Conservation (phyloP, 1,140 invertebrate genomes). For the Drosophila chauvacae region DNA sequence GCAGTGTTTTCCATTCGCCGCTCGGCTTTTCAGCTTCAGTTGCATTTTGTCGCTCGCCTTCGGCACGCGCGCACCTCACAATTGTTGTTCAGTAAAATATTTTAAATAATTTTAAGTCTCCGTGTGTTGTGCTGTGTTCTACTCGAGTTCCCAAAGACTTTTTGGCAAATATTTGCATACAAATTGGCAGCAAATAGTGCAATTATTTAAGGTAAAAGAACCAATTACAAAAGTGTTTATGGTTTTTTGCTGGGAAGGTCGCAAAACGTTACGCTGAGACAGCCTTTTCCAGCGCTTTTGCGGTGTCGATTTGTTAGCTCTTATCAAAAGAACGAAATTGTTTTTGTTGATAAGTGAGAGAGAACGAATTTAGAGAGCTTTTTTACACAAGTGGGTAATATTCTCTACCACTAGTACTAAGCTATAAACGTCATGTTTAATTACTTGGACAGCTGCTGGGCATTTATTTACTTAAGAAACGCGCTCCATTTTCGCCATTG, state of each 20-base stretch:
- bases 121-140: not conserved
- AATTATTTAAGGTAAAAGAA: constrained; percentile 33
- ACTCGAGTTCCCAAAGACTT: constrained; percentile 1
- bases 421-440: constrained; percentile 27
- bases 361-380: constrained; percentile 17
- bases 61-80: constrained; percentile 57
- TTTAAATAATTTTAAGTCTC: constrained; percentile 19
- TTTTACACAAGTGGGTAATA: constrained; percentile 10
- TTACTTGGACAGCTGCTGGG: constrained; percentile 40
- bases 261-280: constrained; percentile 36
- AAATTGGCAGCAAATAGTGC: constrained; percentile 33
- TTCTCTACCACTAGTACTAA: not conserved
- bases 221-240: constrained; percentile 10
- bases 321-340: constrained; percentile 56
- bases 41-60: constrained; percentile 77
- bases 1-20: constrained; percentile 48
- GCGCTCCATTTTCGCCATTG: constrained; percentile 31
- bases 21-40: constrained; percentile 67
- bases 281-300: constrained; percentile 16
- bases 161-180: constrained; percentile 31
- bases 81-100: constrained; percentile 32
- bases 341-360: constrained; percentile 54
- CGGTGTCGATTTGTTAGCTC: constrained; percentile 31
- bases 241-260: constrained; percentile 17
- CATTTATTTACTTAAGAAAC: constrained; percentile 24